Conservation (phyloP, 2,113 vertebrate genomes). For the Sander lucioperca region DNA sequence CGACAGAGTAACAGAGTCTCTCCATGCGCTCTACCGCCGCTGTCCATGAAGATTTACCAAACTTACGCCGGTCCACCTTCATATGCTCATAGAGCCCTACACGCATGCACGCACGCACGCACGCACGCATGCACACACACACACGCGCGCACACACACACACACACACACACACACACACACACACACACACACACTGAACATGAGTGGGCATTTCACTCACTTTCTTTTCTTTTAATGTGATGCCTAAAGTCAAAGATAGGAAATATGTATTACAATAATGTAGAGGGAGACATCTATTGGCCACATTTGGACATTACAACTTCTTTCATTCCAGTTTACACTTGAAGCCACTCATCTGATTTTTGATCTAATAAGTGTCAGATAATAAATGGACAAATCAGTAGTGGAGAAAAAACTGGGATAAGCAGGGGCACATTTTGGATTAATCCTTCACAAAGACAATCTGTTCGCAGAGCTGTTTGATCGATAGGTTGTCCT, state of each 20-base stretch:
- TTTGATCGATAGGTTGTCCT: constrained; percentile 73
- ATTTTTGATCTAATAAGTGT: constrained; percentile 39
- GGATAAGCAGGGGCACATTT: constrained; percentile 20
- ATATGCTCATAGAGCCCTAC: constrained; percentile 94
- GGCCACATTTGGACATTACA: constrained; percentile 57
- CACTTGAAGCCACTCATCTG: background rate
- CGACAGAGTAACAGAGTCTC: constrained; percentile 93
- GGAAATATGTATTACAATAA: background rate
- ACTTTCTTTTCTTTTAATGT: constrained; percentile 6
- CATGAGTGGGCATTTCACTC: background rate
- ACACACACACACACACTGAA: constrained; percentile 12
- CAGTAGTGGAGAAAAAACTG: constrained; percentile 16
- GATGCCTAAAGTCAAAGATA: constrained; percentile 1
- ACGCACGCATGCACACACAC: constrained; percentile 9
- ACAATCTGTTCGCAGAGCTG: constrained; percentile 44
- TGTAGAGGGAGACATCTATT: constrained; percentile 65
- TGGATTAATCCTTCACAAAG: constrained; percentile 34
- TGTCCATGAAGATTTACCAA: constrained; percentile 96
- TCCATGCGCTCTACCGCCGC: constrained; percentile 96
- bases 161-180: constrained; percentile 23
- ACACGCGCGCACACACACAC: constrained; percentile 21
- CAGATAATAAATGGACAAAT: constrained; percentile 39
- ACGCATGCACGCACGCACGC: constrained; percentile 16
- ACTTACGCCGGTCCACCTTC: constrained; percentile 95
- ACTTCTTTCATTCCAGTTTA: constrained; percentile 1